phyloP scores from a whole-genome alignment of 2,888 invertebrate species.

The Calephelis perditalis region DNA sequence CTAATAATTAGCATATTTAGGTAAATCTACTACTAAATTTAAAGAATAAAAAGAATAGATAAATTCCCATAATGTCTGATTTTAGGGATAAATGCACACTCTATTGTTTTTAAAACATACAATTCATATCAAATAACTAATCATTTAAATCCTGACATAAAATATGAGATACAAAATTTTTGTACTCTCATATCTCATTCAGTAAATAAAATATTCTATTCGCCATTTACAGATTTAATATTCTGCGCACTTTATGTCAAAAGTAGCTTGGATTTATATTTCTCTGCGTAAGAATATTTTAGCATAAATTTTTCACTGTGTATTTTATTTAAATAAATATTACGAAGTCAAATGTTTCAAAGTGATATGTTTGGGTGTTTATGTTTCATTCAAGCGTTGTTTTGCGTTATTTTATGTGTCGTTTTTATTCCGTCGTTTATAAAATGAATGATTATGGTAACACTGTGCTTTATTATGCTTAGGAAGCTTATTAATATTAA shows the following conservation, averaged over 20 bases:
- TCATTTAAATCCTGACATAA: neutral
- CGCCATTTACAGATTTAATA: conserved; percentile 29
- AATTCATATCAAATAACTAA: conserved; percentile 15
- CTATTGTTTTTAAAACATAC: no score
- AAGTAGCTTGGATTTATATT: conserved; percentile 11
- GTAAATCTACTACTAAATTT: no score
- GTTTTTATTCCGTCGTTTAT: no score
- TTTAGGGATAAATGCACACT: no score
- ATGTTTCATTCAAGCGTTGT: neutral
- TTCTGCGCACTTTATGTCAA: conserved; percentile 28
- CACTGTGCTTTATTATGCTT: no score
- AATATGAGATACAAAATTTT: conserved; percentile 19
- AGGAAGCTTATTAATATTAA: no score
- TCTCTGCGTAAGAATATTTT: conserved; percentile 20
- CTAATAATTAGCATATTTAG: no score
- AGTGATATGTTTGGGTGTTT: conserved; percentile 6
- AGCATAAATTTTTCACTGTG: conserved; percentile 15
- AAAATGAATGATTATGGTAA: no score
- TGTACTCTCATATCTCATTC: conserved; percentile 23
- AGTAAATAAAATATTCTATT: conserved; percentile 26
- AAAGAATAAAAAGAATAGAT: no score
- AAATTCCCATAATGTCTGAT: no score
- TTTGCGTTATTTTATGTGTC: no score
- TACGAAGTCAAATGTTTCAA: neutral
- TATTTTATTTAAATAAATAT: conserved; percentile 15